phyloP scores from a whole-genome alignment of 2,113 vertebrate species.

The Choloepus hoffmanni region DNA sequence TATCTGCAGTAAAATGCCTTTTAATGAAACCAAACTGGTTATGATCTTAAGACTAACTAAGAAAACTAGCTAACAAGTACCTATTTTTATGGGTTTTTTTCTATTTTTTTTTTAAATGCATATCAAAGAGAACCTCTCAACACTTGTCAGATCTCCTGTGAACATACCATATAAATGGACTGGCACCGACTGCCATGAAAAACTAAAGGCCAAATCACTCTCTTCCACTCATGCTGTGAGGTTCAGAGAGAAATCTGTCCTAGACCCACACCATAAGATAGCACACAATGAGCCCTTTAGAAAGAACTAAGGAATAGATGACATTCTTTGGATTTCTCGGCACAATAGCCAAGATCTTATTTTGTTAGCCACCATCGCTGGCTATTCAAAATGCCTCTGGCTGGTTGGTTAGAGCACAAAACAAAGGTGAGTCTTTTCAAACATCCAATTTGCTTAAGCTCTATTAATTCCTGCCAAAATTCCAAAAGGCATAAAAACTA shows the following conservation, averaged over 20 bases:
- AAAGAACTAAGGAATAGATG: neutral
- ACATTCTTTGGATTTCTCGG: slow-evolving; percentile 17
- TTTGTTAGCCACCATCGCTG: neutral
- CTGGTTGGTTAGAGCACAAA: neutral
- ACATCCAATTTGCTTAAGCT: neutral
- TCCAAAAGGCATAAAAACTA: neutral
- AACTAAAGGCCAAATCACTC: slow-evolving; percentile 72
- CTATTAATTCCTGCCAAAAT: neutral
- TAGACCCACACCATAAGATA: neutral
- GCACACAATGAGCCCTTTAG: slow-evolving; percentile 35
- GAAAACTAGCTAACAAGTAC: slow-evolving; percentile 72
- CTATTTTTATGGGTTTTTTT: slow-evolving; percentile 74
- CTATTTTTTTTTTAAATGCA: slow-evolving; percentile 56
- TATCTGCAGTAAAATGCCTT: neutral
- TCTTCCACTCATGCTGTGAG: slow-evolving; percentile 56
- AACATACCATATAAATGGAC: slow-evolving; percentile 78
- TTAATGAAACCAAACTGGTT: slow-evolving; percentile 24
- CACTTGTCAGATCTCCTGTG: slow-evolving; percentile 81
- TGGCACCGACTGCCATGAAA: slow-evolving; percentile 60
- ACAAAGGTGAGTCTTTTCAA: slow-evolving; percentile 48
- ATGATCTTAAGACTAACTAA: slow-evolving; percentile 20
- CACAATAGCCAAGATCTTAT: neutral
- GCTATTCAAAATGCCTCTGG: neutral
- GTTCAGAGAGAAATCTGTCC: slow-evolving; percentile 74
- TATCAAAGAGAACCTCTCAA: slow-evolving; percentile 79